These are phyloP conservation scores for Galerucella calmariensis DNA, from an alignment of 2,888 invertebrate genomes.

Conservation along the genomic window DNA sequence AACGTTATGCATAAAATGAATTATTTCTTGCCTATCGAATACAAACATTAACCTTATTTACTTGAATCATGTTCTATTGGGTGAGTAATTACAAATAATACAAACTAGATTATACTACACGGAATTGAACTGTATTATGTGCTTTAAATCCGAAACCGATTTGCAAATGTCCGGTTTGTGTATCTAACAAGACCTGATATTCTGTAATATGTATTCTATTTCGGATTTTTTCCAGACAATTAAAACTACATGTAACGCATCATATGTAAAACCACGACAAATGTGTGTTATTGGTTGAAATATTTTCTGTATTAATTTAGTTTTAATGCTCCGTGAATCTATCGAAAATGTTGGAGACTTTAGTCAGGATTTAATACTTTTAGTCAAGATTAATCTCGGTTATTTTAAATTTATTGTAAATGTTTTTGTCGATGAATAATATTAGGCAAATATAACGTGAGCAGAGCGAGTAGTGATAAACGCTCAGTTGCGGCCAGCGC, in stretches of 20 bases:
- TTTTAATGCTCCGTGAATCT: background rate
- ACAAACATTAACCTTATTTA: too few relatives aligned
- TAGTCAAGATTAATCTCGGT: too few relatives aligned
- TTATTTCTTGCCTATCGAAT: too few relatives aligned
- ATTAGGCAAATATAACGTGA: too few relatives aligned
- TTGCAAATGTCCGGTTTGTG: background rate
- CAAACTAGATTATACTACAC: background rate
- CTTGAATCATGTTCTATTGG: too few relatives aligned
- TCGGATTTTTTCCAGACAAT: slow-evolving; percentile 45
- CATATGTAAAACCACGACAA: slow-evolving; percentile 35
- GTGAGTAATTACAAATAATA: background rate
- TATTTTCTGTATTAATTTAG: background rate
- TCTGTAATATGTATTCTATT: slow-evolving; percentile 27
- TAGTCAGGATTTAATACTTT: background rate
- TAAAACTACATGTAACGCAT: slow-evolving; percentile 36
- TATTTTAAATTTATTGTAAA: too few relatives aligned
- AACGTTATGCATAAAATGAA: too few relatives aligned
- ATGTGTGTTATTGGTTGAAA: slow-evolving; percentile 37
- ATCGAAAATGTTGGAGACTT: background rate
- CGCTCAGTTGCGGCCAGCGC: too few relatives aligned
- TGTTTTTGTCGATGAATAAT: too few relatives aligned
- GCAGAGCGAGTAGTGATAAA: too few relatives aligned
- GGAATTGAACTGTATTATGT: background rate
- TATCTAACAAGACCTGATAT: background rate
- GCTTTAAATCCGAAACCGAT: background rate